Base-by-base conservation (phyloP, 2,113 vertebrate genomes). In the Natator depressus region DNA sequence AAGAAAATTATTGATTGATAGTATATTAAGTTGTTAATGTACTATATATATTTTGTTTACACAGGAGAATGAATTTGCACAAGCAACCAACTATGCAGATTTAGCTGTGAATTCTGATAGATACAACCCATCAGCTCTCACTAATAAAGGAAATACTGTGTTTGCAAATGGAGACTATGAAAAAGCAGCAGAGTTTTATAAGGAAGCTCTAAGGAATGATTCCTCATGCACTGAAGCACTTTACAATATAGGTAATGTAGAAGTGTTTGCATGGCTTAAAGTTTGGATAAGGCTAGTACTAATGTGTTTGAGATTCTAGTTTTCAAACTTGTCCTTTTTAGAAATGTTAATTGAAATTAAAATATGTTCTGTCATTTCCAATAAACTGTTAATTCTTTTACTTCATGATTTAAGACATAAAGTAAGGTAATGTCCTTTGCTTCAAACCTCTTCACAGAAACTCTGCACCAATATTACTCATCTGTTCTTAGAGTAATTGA, bases 191-290 rank as follows among this genome's bases (percentile, higher is more conserved):
- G 99, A 99, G 94, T 99, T 99, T 96, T 99, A 99, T 95, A 99
- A 99, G 91, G 99, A 99, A 95, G 99, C 99, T 35, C 98, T 99
- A 69, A 98, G 99, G 96, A 99, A 99, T 12, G 99, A 99, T 95
- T 99, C 99, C 2, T 99, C 99, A 13, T 99, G 99, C 97, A 99
- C 99, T 2, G 99, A 99, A 98, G 99, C 99, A 10, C 99, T 99
- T 88, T 99, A 99, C 94, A 99, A 99, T 96, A 98, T 99, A 94
- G 99, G 99, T 99, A 97, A 98, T 97, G 92, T 31, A 86, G 82
- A 94, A 72, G 11, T 91, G 55, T 75, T 95, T 89, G 85, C 87
- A 86, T 62, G 38, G 72, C 87, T 91, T 57, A 65, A n/a, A 29
- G 92, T 79, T 94, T 91, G 29, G 69, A 31, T 91, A 42, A 90